Conservation (phyloP, 2,888 invertebrate species). For the Cecidostiba fungosa region DNA sequence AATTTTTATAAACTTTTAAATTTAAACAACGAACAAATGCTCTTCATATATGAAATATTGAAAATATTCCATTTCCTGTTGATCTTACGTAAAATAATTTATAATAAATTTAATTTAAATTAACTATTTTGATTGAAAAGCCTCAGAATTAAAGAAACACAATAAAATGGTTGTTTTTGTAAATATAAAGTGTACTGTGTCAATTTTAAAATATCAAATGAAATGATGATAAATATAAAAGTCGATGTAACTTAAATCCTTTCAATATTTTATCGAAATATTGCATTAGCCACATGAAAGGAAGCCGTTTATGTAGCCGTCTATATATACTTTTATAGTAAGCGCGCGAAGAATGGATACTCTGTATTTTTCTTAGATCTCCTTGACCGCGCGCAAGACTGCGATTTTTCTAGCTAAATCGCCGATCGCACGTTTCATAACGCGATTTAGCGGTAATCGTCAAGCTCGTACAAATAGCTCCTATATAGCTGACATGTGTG, state of each 20-base stretch:
- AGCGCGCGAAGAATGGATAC: background rate
- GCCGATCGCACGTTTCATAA: conserved; percentile 1
- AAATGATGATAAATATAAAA: no score
- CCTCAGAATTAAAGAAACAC: no score
- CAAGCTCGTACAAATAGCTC: background rate
- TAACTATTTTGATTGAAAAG: no score
- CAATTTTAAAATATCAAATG: no score
- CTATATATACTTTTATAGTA: background rate
- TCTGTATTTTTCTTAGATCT: background rate
- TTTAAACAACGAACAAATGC: no score
- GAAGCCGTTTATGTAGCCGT: background rate
- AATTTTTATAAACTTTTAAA: no score
- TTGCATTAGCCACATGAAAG: background rate
- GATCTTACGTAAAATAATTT: background rate
- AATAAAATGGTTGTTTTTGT: no score
- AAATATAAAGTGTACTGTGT: no score
- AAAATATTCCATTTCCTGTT: background rate
- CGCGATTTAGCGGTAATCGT: background rate
- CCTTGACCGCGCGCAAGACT: background rate
- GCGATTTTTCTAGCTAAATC: background rate
- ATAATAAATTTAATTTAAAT: no score
- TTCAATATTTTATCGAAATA: background rate
- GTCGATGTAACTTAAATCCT: background rate
- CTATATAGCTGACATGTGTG: background rate
- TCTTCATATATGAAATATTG: no score